Evolutionary conservation across 2,113 vertebrate species (phyloP).

Genomic region (Geococcyx californianus): DNA sequence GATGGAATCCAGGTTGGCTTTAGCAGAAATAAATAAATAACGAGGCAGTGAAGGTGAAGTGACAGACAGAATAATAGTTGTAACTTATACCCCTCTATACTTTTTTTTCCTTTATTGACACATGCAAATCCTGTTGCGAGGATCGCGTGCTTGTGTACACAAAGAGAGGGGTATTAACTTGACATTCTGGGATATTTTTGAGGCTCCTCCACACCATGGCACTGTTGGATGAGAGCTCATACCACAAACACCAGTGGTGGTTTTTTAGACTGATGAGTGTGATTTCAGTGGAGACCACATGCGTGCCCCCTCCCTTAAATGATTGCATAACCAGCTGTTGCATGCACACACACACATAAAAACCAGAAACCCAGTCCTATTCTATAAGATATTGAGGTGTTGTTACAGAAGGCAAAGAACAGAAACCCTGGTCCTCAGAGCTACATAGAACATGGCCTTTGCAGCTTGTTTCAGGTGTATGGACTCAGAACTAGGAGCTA

Average conservation of each 20-base stretch:
- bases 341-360: not conserved
- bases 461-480: not conserved
- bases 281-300: not conserved
- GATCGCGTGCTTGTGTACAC: rapidly evolving
- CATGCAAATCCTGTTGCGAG: not conserved
- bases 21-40: not conserved
- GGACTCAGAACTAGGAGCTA: not conserved
- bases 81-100: rapidly evolving
- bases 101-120: not conserved
- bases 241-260: not conserved
- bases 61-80: not conserved
- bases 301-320: not conserved
- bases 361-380: not conserved
- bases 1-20: not conserved
- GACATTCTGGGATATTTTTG: not conserved
- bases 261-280: not conserved
- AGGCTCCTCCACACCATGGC: not conserved
- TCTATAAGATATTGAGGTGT: not conserved
- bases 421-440: not conserved
- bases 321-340: not conserved
- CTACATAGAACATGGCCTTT: not conserved
- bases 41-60: not conserved
- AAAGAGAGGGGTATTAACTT: not conserved
- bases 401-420: not conserved
- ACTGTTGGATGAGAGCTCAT: not conserved